Percentiles rank a stretch among this genome's conserved stretches.
These are phyloP conservation scores for Tenrec ecaudatus DNA, from an alignment of 2,113 vertebrate species.

Conservation along the genomic window DNA sequence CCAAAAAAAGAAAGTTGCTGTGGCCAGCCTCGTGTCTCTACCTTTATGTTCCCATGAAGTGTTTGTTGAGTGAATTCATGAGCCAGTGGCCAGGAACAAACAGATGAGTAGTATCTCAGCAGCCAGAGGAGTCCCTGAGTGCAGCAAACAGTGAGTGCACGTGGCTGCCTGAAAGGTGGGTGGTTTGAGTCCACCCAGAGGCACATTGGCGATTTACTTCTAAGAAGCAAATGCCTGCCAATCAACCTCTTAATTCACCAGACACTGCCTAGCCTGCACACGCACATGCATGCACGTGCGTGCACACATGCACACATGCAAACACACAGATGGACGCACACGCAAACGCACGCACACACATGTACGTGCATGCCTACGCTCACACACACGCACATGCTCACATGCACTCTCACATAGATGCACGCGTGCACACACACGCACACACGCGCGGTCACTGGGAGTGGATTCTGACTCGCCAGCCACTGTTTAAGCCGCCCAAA, in stretches of 20 bases:
- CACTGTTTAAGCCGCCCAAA: neutral
- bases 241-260: neutral
- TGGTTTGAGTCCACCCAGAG: neutral
- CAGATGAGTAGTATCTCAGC: neutral
- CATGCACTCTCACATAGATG: too few species aligned
- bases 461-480: neutral
- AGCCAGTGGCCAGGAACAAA: neutral
- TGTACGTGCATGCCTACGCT: too few species aligned
- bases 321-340: too few species aligned
- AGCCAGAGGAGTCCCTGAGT: neutral
- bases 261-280: too few species aligned
- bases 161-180: neutral
- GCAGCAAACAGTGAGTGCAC: neutral
- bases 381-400: too few species aligned
- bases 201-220: neutral
- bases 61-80: slow-evolving; percentile 41
- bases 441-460: too few species aligned
- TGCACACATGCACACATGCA: too few species aligned
- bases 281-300: too few species aligned
- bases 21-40: neutral
- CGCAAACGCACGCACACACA: too few species aligned
- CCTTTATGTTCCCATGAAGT: neutral
- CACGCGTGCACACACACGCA: neutral
- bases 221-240: neutral
- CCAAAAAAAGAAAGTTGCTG: slow-evolving; percentile 40